Evolutionary conservation across 2,888 invertebrate genomes (phyloP).

Genomic region (Oscheius myriophilus): DNA sequence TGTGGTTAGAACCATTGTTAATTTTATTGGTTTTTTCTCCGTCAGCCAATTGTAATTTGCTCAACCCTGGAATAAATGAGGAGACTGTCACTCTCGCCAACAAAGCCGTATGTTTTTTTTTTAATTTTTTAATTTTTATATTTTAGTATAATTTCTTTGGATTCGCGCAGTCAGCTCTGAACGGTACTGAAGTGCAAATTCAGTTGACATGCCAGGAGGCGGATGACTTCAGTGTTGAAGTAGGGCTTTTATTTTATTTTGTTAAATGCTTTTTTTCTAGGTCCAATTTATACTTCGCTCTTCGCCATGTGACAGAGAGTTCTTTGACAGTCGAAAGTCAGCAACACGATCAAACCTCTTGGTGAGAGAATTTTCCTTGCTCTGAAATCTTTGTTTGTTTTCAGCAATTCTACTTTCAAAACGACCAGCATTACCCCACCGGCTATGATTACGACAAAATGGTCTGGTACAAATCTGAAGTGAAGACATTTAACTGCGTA

Average conservation of each 20-base stretch:
- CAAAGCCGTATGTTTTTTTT: constrained; percentile 7
- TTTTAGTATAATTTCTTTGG: constrained; percentile 67
- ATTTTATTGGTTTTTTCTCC: neutral
- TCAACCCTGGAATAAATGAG: constrained; percentile 16
- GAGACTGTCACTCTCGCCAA: constrained; percentile 15
- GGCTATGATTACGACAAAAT: constrained; percentile 54
- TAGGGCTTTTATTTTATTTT: constrained; percentile 11
- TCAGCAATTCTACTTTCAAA: constrained; percentile 57
- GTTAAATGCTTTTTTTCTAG: constrained; percentile 34
- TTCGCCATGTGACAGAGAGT: constrained; percentile 69
- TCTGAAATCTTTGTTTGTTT: constrained; percentile 6
- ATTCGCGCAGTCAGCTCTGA: constrained; percentile 67
- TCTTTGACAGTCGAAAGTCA: constrained; percentile 56
- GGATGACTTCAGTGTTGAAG: constrained; percentile 58
- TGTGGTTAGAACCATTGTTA: constrained; percentile 12
- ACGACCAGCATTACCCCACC: constrained; percentile 58
- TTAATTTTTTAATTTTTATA: neutral
- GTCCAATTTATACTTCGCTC: constrained; percentile 64
- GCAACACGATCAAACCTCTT: constrained; percentile 7
- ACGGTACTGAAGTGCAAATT: constrained; percentile 65
- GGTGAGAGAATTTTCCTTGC: neutral
- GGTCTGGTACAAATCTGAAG: constrained; percentile 61
- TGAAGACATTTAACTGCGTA: constrained; percentile 56
- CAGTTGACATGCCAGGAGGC: constrained; percentile 59
- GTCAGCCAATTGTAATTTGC: neutral